These are phyloP conservation scores for Regulus satrapa DNA, from an alignment of 2,113 vertebrate genomes.

Conservation along the genomic window DNA sequence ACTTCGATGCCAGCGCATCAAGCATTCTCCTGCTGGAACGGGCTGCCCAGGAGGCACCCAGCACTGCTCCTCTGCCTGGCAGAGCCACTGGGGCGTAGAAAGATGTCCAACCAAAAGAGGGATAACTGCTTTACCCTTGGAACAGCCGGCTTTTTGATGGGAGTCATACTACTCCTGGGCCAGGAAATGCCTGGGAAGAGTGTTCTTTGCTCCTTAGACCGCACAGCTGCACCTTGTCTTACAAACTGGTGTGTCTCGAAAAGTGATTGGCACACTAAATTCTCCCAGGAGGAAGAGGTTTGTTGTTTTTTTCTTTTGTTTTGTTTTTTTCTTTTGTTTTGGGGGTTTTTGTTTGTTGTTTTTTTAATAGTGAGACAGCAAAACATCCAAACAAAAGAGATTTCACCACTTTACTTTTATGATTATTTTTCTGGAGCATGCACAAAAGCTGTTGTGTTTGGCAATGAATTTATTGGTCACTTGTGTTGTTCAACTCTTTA, in stretches of 20 bases:
- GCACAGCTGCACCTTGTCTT: neutral
- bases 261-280: neutral
- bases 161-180: neutral
- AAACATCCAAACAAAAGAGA: neutral
- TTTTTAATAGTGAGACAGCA: neutral
- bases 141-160: neutral
- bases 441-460: neutral
- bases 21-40: accelerated
- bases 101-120: neutral
- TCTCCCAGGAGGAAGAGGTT: neutral
- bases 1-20: neutral
- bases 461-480: neutral
- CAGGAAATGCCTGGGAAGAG: neutral
- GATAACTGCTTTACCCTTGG: neutral
- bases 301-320: neutral
- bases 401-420: neutral
- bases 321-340: neutral
- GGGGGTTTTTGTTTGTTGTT: too few relatives aligned
- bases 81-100: neutral
- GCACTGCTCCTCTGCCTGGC: neutral
- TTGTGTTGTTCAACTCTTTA: neutral
- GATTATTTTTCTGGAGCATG: neutral
- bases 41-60: neutral
- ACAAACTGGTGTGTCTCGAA: neutral
- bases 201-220: neutral